phyloP scores from a whole-genome alignment of 2,888 invertebrate species.

The Gari tellinella region DNA sequence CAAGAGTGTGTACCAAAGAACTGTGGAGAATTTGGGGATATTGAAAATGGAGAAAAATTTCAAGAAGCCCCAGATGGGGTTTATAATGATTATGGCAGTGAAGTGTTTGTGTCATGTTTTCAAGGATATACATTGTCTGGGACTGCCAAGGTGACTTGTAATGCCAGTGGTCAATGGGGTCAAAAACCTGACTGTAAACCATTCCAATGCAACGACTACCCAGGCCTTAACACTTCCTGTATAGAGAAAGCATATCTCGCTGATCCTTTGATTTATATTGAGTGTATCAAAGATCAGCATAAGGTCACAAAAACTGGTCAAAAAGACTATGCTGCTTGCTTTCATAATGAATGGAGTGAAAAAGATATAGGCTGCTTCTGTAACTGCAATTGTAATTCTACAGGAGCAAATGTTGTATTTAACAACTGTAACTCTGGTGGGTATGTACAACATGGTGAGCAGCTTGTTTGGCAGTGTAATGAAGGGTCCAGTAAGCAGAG shows the following conservation, averaged over 20 bases:
- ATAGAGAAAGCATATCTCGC: background rate
- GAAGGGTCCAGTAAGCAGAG: slow-evolving; percentile 8
- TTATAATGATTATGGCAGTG: slow-evolving; percentile 33
- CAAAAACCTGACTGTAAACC: slow-evolving; percentile 19
- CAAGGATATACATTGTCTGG: slow-evolving; percentile 28
- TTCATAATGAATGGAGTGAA: slow-evolving; percentile 16
- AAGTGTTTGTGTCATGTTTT: slow-evolving; percentile 25
- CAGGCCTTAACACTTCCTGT: slow-evolving; percentile 29
- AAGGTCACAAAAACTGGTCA: slow-evolving; percentile 18
- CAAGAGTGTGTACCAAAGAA: slow-evolving; percentile 35
- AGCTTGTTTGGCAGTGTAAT: slow-evolving; percentile 10
- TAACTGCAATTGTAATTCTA: slow-evolving; percentile 22
- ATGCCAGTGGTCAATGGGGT: slow-evolving; percentile 33
- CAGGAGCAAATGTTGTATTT: background rate
- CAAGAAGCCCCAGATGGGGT: slow-evolving; percentile 17
- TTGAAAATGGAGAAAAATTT: slow-evolving; percentile 16
- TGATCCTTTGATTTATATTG: background rate
- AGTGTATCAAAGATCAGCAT: slow-evolving; percentile 14
- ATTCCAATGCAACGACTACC: slow-evolving; percentile 20
- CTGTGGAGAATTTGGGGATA: slow-evolving; percentile 33
- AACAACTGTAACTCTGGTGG: background rate
- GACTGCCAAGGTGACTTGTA: slow-evolving; percentile 16
- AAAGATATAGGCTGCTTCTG: slow-evolving; percentile 31
- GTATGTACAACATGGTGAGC: slow-evolving; percentile 8
- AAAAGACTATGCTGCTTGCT: slow-evolving; percentile 18